These are phyloP conservation scores for Leucoraja ocellata DNA, from an alignment of 2,797 vertebrate genomes.

Conservation along the genomic window DNA sequence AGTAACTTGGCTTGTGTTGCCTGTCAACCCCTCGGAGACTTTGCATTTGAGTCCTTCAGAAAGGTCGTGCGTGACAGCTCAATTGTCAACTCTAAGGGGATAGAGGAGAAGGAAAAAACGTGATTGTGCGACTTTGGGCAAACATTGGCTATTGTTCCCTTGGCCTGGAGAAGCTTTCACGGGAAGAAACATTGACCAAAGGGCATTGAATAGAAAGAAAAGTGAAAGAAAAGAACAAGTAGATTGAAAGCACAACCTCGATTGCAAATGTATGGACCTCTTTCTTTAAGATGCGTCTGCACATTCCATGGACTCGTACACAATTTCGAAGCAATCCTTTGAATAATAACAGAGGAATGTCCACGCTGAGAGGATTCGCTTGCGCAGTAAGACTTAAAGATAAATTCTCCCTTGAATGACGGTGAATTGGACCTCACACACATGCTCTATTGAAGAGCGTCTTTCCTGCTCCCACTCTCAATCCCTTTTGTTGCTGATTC, in stretches of 20 bases:
- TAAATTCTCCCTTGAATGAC: neutral
- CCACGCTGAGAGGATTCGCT: conserved; percentile 12
- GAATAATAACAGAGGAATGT: neutral
- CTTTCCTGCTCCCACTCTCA: neutral
- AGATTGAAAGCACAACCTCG: neutral
- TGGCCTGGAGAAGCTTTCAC: neutral
- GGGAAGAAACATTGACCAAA: neutral
- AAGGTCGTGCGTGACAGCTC: conserved; percentile 20
- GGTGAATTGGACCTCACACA: conserved; percentile 19
- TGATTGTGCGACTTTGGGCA: neutral
- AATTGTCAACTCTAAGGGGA: neutral
- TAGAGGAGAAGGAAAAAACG: neutral
- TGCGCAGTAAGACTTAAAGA: conserved; percentile 20
- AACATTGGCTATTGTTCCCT: neutral
- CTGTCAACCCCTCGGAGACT: neutral
- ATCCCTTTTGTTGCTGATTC: neutral
- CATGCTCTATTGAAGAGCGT: conserved; percentile 21
- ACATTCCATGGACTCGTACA: conserved; percentile 27
- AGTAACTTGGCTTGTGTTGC: neutral
- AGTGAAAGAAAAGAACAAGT: neutral
- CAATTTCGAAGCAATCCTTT: neutral
- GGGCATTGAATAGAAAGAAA: neutral
- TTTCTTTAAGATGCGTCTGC: neutral
- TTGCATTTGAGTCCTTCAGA: neutral
- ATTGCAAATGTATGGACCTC: neutral